phyloP scores from a whole-genome alignment of 1,140 invertebrate genomes.

The Drosophila nigromelanica region DNA sequence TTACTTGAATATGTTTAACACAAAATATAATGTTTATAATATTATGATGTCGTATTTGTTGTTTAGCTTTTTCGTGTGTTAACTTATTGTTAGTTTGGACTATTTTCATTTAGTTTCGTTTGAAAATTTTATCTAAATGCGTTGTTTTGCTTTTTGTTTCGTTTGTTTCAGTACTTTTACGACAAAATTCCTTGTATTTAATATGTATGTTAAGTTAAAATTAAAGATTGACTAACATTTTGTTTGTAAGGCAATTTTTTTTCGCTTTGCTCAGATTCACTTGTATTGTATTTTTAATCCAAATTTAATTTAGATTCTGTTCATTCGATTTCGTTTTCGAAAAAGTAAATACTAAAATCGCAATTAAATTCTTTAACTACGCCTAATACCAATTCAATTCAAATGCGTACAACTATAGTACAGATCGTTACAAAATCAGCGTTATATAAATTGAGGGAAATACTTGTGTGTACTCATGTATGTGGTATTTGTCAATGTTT shows the following conservation, averaged over 20 bases:
- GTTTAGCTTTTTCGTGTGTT: conserved; percentile 15
- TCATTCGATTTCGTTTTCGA: conserved; percentile 62
- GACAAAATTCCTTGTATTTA: conserved; percentile 42
- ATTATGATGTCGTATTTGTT: conserved; percentile 13
- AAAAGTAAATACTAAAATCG: conserved; percentile 44
- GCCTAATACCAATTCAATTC: conserved; percentile 46
- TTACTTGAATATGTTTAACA: conserved; percentile 37
- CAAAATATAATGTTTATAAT: conserved; percentile 30
- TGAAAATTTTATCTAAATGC: conserved; percentile 49
- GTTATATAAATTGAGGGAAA: conserved; percentile 14
- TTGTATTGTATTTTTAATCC: conserved; percentile 73
- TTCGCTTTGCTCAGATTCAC: conserved; percentile 61
- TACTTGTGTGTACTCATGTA: conserved; percentile 21
- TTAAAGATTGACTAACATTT: conserved; percentile 81
- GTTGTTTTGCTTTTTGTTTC: conserved; percentile 28
- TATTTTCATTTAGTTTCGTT: conserved; percentile 30
- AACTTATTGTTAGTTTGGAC: conserved; percentile 45
- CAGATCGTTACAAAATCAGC: conserved; percentile 38
- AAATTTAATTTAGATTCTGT: conserved; percentile 82
- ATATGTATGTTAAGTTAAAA: conserved; percentile 61
- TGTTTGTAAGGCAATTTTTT: conserved; percentile 78
- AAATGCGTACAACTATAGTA: conserved; percentile 51
- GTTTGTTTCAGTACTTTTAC: conserved; percentile 60
- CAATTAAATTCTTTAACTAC: conserved; percentile 52
- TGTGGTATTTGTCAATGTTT: neutral